phyloP scores from a whole-genome alignment of 1,140 invertebrate species.

The Papilio aristodemus region DNA sequence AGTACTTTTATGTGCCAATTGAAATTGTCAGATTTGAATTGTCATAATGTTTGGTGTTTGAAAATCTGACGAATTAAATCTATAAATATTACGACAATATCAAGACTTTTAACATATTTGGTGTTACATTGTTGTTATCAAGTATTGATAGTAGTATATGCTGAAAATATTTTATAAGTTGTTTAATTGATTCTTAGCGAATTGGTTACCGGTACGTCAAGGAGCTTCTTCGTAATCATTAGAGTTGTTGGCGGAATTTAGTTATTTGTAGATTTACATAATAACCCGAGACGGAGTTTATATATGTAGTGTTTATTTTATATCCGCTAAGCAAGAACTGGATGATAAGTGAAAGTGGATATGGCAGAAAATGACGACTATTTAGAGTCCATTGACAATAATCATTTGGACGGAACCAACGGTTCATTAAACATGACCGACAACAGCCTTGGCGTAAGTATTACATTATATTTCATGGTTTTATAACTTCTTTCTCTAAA shows the following conservation, averaged over 20 bases:
- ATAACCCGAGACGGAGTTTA: constrained; percentile 37
- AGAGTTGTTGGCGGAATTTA: constrained; percentile 37
- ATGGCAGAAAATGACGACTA: constrained; percentile 84
- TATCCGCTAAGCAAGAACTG: constrained; percentile 44
- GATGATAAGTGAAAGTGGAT: constrained; percentile 53
- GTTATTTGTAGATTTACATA: constrained; percentile 34
- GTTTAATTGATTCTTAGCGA: constrained; percentile 53
- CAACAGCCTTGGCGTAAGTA: constrained; percentile 71
- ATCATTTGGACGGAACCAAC: constrained; percentile 81
- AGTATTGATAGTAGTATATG: constrained; percentile 38
- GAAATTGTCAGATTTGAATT: constrained; percentile 38
- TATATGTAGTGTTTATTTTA: constrained; percentile 46
- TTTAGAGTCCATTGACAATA: constrained; percentile 81
- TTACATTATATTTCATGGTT: constrained; percentile 11
- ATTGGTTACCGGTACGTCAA: constrained; percentile 79
- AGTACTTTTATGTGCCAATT: constrained; percentile 11
- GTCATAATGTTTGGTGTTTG: constrained; percentile 61
- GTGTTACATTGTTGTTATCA: constrained; percentile 40
- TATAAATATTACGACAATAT: constrained; percentile 56
- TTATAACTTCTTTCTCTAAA: not conserved
- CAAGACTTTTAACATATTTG: constrained; percentile 51
- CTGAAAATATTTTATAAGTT: constrained; percentile 63
- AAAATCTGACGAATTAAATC: constrained; percentile 61
- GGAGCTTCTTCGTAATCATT: constrained; percentile 51
- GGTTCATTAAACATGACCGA: constrained; percentile 78